Conservation (phyloP, 2,113 vertebrate species). For the Xyliphius kryptos region DNA sequence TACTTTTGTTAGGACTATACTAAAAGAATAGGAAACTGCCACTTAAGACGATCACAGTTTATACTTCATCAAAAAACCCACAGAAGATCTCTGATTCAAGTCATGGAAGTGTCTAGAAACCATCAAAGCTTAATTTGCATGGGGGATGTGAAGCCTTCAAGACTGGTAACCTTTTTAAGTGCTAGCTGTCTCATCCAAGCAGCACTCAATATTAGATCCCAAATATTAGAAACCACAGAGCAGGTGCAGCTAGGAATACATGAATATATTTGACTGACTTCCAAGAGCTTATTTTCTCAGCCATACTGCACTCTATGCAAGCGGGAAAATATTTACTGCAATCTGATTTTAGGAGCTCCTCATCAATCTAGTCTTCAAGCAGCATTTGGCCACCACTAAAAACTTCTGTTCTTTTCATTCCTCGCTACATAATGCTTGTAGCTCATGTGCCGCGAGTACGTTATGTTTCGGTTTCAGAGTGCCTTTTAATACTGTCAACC, state of each 20-base stretch:
- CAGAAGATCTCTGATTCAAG: slow-evolving; percentile 1
- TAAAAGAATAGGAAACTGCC: background rate
- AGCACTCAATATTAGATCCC: slow-evolving; percentile 8
- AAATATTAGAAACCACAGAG: slow-evolving; percentile 25
- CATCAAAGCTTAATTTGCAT: background rate
- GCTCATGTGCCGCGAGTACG: slow-evolving; percentile 1
- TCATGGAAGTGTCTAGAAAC: background rate
- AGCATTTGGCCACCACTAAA: background rate
- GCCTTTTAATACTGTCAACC: slow-evolving; percentile 5
- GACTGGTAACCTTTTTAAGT: slow-evolving; percentile 1
- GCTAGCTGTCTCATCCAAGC: background rate
- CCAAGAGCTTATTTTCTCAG: slow-evolving; percentile 17
- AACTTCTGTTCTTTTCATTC: background rate
- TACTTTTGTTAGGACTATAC: slow-evolving; percentile 5
- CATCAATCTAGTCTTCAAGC: slow-evolving; percentile 11
- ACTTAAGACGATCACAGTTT: background rate
- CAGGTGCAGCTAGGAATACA: slow-evolving; percentile 26
- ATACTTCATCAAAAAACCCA: background rate
- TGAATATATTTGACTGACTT: slow-evolving; percentile 17
- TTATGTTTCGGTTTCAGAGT: slow-evolving; percentile 10
- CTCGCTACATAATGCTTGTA: background rate
- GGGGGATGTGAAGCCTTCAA: background rate
- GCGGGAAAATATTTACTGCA: background rate
- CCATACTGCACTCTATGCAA: background rate
- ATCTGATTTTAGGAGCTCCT: background rate